phyloP scores from a whole-genome alignment of 1,140 invertebrate genomes.

The Grapholita molesta region DNA sequence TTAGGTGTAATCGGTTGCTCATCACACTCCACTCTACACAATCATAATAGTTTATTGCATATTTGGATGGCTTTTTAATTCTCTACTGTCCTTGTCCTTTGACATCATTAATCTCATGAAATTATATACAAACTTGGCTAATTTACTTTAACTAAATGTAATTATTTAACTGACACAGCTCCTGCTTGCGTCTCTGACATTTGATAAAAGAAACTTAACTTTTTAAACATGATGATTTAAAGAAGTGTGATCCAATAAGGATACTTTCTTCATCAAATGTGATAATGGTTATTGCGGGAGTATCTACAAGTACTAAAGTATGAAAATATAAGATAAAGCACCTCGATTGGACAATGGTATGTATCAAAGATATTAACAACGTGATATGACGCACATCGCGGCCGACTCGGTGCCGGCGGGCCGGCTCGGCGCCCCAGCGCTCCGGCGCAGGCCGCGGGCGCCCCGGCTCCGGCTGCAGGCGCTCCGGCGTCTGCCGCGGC shows the following conservation, averaged over 20 bases:
- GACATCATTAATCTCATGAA: conserved; percentile 72
- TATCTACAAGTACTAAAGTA: conserved; percentile 78
- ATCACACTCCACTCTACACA: conserved; percentile 72
- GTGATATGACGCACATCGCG: conserved; percentile 73
- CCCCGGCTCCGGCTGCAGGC: conserved; percentile 33
- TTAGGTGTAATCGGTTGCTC: conserved; percentile 69
- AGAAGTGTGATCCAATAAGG: conserved; percentile 37
- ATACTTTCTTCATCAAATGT: conserved; percentile 48
- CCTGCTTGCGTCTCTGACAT: conserved; percentile 35
- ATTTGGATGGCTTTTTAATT: conserved; percentile 74
- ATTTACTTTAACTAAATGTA: conserved; percentile 71
- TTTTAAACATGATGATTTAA: conserved; percentile 37
- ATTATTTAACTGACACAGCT: conserved; percentile 49
- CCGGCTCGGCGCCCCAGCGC: conserved; percentile 39
- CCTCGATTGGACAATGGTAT: conserved; percentile 78
- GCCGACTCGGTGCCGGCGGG: conserved; percentile 47
- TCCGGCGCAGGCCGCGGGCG: conserved; percentile 43
- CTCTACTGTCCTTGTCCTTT: conserved; percentile 64
- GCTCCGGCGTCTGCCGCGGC: not conserved
- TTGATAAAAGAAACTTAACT: conserved; percentile 50
- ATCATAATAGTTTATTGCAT: conserved; percentile 74
- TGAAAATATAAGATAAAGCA: conserved; percentile 79
- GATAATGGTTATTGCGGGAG: conserved; percentile 68
- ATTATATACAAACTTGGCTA: conserved; percentile 77
- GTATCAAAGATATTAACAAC: conserved; percentile 77